phyloP scores from a whole-genome alignment of 2,888 invertebrate species.

The Pasiphila rectangulata region DNA sequence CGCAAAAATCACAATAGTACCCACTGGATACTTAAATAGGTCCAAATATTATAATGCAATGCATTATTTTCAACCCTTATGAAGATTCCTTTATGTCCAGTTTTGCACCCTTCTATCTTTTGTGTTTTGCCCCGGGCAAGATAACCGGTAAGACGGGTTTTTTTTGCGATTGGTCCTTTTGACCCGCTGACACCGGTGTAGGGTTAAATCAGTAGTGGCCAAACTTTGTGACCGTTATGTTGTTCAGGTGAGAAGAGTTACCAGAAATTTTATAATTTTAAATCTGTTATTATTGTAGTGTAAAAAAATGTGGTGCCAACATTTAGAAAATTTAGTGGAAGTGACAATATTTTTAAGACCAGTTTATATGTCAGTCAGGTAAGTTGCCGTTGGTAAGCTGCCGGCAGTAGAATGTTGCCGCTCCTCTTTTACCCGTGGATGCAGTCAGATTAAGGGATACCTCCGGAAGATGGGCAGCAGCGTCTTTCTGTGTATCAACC shows the following conservation, averaged over 20 bases:
- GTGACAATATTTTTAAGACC: too few species aligned
- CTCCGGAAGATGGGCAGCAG: too few species aligned
- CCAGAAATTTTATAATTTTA: too few species aligned
- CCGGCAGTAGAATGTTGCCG: too few species aligned
- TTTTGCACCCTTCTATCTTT: constrained; percentile 66
- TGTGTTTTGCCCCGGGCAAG: constrained; percentile 60
- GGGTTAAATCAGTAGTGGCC: constrained; percentile 70
- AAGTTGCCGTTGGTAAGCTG: too few species aligned
- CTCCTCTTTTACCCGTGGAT: too few species aligned
- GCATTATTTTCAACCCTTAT: constrained; percentile 60
- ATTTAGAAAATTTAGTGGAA: too few species aligned
- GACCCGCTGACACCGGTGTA: constrained; percentile 54
- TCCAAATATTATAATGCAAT: constrained; percentile 77
- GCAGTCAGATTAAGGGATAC: too few species aligned
- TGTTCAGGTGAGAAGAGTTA: constrained; percentile 29
- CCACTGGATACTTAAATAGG: constrained; percentile 80
- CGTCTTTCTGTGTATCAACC: too few species aligned
- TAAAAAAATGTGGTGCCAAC: too few species aligned
- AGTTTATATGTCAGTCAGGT: too few species aligned
- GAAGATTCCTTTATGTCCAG: constrained; percentile 73
- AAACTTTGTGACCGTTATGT: constrained; percentile 50
- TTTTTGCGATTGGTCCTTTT: constrained; percentile 36
- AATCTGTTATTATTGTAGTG: too few species aligned
- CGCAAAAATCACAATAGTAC: constrained; percentile 68
- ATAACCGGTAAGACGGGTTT: constrained; percentile 80